Evolutionary conservation across 1,140 invertebrate species (phyloP).

Genomic region (Musca vetustissima): DNA sequence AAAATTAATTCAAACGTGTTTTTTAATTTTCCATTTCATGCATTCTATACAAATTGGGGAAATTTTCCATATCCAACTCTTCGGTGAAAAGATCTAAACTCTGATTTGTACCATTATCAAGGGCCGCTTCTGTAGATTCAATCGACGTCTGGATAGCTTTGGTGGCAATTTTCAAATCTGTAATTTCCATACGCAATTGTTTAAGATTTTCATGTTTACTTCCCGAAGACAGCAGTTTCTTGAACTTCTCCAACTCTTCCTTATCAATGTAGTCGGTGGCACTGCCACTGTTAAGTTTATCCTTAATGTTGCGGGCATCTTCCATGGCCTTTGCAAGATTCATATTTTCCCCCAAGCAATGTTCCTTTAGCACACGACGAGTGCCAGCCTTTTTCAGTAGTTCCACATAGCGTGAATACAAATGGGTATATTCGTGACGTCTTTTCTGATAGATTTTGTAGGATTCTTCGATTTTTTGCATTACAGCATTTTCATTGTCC

Average conservation of each 20-base stretch:
- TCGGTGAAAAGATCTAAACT: conserved; percentile 33
- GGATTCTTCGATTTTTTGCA: conserved; percentile 44
- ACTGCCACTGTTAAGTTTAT: conserved; percentile 28
- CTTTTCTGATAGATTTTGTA: conserved; percentile 30
- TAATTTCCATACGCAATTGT: conserved; percentile 25
- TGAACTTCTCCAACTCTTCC: conserved; percentile 26
- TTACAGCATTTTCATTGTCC: conserved; percentile 35
- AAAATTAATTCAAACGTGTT: neutral
- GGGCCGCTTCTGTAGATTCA: conserved; percentile 32
- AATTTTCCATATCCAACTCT: neutral
- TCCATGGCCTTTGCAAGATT: neutral
- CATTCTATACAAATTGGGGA: neutral
- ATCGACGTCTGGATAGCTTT: conserved; percentile 19
- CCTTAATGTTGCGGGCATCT: neutral
- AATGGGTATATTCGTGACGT: conserved; percentile 36
- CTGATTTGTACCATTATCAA: conserved; percentile 35
- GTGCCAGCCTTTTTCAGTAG: conserved; percentile 30
- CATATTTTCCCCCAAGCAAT: neutral
- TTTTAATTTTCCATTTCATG: conserved; percentile 2
- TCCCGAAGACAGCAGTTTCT: neutral
- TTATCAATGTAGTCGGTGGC: conserved; percentile 23
- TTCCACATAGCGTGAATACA: conserved; percentile 26
- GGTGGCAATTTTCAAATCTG: conserved; percentile 30
- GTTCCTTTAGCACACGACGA: conserved; percentile 21
- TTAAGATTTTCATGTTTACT: conserved; percentile 14